Base-by-base conservation (phyloP, 2,797 vertebrate species). In the Pagetopsis macropterus region DNA sequence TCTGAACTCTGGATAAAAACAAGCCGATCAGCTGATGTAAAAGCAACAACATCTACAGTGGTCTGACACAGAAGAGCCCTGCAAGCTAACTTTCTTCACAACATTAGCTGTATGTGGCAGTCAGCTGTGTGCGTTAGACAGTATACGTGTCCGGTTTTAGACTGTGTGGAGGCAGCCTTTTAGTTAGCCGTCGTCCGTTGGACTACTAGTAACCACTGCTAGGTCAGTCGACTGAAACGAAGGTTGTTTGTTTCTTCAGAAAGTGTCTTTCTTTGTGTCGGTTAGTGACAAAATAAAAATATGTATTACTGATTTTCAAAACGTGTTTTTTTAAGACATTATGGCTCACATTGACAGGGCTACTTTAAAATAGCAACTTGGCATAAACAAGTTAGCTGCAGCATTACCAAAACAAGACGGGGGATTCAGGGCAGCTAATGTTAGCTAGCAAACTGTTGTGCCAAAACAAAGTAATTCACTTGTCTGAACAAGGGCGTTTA, bases 1-100 rank as follows among this genome's bases (percentile, higher is more conserved):
- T 90, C 85, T 91, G 85, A 93, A 88, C 93, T 83, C 66, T 83
- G 89, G 86, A 80, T 92, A 88, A 95, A 94, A 95, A 94, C 93
- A 95, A 94, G 91, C 89, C 90, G 92, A 94, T 93, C 94, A 95
- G 94, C 95, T 95, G 94, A 90, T 93, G 88, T 86, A 85, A 92
- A 93, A 89, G 91, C 89, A 90, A 91, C 90, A 93, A 93, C 92
- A 91, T 83, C 86, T 71, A 58, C 82, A 61, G 70, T 69, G 76
- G 61, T 82, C 78, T 82, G 82, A 79, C 48, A 65, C 72, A n/a
- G 65, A 80, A 81, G n/a, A 86, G 74, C 78, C 46, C 65, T 1
- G 81, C 69, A 8, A 56, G 85, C 69, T 76, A 70, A 82, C 72
- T 74, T 65, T 65, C 17, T 46, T 27, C 15, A 50, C 44, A 9